Evolutionary conservation across 2,888 invertebrate species (phyloP).

Genomic region (Ryuthela nishihirai): DNA sequence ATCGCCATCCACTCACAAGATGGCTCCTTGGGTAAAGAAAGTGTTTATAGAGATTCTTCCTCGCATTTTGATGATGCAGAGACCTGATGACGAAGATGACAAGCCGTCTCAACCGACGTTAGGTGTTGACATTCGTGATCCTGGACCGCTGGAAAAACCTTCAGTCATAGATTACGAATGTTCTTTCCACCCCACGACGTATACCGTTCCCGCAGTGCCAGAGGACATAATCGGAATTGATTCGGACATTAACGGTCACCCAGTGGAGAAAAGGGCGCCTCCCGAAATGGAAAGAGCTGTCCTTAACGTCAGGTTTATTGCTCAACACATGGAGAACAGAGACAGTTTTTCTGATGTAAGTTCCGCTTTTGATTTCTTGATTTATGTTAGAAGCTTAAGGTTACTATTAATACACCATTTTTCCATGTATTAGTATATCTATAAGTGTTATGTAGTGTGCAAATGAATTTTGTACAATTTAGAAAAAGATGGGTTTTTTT

Average conservation of each 20-base stretch:
- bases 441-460: too few relatives aligned
- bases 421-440: too few relatives aligned
- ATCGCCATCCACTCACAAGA: constrained; percentile 73
- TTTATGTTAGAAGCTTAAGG: too few relatives aligned
- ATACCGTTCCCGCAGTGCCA: constrained; percentile 2
- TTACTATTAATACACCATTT: too few relatives aligned
- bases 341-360: constrained; percentile 91
- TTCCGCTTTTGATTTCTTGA: too few relatives aligned
- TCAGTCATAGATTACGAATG: constrained; percentile 33
- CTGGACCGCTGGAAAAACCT: constrained; percentile 19
- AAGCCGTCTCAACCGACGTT: too few relatives aligned
- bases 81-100: constrained; percentile 65
- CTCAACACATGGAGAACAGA: constrained; percentile 91
- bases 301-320: constrained; percentile 88
- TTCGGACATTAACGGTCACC: constrained; percentile 20
- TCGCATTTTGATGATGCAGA: constrained; percentile 79
- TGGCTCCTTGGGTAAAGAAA: constrained; percentile 84
- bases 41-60: constrained; percentile 92
- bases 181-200: constrained; percentile 7
- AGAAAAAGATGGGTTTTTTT: too few relatives aligned
- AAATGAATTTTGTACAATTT: too few relatives aligned
- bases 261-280: constrained; percentile 14
- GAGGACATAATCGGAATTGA: constrained; percentile 15
- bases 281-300: constrained; percentile 70
- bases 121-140: constrained; percentile 1